Evolutionary conservation across 2,797 vertebrate species (phyloP), one percentile per base, ranked within the genome.

Genomic region (Phaenicophaeus curvirostris): DNA sequence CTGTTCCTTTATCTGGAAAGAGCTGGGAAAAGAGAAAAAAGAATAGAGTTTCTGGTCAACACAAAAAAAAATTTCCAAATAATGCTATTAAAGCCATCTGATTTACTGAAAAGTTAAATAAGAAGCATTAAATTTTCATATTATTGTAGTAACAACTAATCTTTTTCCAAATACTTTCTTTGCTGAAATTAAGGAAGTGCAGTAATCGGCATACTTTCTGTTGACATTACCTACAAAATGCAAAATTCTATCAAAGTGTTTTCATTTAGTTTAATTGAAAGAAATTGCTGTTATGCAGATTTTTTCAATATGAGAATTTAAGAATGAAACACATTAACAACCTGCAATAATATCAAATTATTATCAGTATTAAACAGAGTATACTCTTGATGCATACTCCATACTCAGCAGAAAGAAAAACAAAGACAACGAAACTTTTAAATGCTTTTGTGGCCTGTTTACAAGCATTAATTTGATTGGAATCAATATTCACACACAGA

Each of bases 1-100:
- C 99, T 48, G 97, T 96, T 97, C 98, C 98, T 99, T 99, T 99
- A 98, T 99, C 99, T 83, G 99, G 99, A 97, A 99, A 99, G 97
- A 99, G 98, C 99, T 99, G 89, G 41, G 92, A 89, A 83, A 98
- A 96, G 69, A 95, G 46, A 97, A 90, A 96, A 97, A 84, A 96
- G 89, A 82, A 61, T 97, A 95, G 92, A 94, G 95, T 35, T 87
- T 61, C 42, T 67, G 74, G 58, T 89, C 30, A 88, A 59, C 4
- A 67, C 1, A 91, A 89, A 76, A 55, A 39, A 77, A 75, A 44
- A 44, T 18, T 18, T 30, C 19, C 46, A 69, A 51, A 48, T 66
- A 55, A 46, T 42, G 77, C 31, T 51, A 58, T 13, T 69, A 69
- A 74, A 88, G 17, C 8, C 67, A 15, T 33, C 25, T 25, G 21